Conservation (phyloP, 2,888 invertebrate genomes). For the Cheilosia variabilis region DNA sequence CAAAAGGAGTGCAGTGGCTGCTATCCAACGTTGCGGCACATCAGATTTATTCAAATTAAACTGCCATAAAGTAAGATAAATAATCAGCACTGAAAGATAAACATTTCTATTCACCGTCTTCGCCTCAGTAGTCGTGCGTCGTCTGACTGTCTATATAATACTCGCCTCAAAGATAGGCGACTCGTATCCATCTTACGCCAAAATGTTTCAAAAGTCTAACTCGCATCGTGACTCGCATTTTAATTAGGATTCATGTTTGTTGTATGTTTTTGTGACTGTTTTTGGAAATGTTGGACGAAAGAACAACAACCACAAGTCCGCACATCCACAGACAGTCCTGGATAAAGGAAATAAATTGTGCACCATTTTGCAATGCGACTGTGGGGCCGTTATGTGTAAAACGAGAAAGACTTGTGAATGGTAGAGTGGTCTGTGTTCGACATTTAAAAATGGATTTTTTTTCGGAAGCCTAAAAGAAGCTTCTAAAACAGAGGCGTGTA, state of each 20-base stretch:
- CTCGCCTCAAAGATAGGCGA: constrained; percentile 52
- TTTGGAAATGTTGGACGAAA: constrained; percentile 40
- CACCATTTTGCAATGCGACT: constrained; percentile 5
- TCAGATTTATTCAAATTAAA: constrained; percentile 72
- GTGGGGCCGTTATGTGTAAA: constrained; percentile 8
- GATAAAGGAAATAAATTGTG: constrained; percentile 34
- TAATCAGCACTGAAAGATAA: constrained; percentile 53
- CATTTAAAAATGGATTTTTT: too few relatives aligned
- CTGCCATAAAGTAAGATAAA: constrained; percentile 65
- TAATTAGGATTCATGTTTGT: constrained; percentile 60
- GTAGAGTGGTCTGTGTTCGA: neutral
- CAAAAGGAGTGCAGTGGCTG: constrained; percentile 48
- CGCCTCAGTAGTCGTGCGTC: constrained; percentile 3
- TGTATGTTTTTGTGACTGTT: constrained; percentile 53
- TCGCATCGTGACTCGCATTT: constrained; percentile 70
- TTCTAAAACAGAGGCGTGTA: too few relatives aligned
- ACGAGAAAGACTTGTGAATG: neutral
- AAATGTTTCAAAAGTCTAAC: constrained; percentile 58
- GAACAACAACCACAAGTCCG: constrained; percentile 13
- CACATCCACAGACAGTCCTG: neutral
- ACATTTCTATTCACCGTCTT: constrained; percentile 20
- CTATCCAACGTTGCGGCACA: constrained; percentile 64
- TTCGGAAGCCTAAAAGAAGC: too few relatives aligned
- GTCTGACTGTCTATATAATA: constrained; percentile 17
- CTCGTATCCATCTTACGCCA: constrained; percentile 39